Conservation (phyloP, 2,888 invertebrate genomes). For the Andrena marginata region DNA sequence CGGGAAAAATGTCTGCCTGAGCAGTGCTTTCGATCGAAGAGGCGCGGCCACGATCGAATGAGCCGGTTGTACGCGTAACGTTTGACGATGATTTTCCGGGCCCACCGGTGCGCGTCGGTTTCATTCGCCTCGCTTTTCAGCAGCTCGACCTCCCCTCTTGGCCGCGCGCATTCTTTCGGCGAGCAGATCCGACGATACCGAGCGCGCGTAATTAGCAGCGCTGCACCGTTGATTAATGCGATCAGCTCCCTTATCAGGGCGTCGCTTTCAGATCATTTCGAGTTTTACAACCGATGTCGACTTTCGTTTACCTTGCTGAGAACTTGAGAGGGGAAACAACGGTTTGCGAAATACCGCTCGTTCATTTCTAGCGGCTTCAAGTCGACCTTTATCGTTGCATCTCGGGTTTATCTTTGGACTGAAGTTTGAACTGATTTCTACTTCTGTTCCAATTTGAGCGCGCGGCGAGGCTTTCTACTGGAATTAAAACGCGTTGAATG, state of each 20-base stretch:
- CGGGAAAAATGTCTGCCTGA: too few relatives aligned
- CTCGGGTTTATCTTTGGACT: neutral
- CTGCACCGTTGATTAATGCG: neutral
- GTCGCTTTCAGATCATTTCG: neutral
- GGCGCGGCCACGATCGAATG: too few relatives aligned
- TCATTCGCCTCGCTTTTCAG: constrained; percentile 19
- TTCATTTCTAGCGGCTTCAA: neutral
- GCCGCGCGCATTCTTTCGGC: neutral
- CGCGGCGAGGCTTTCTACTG: too few relatives aligned
- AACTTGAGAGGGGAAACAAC: neutral
- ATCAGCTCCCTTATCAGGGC: neutral
- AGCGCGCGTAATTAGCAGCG: neutral
- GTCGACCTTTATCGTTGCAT: neutral
- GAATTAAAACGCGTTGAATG: too few relatives aligned
- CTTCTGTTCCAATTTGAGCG: neutral
- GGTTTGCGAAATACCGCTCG: neutral
- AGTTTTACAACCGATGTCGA: neutral
- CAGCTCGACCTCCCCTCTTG: neutral
- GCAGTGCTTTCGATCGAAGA: too few relatives aligned
- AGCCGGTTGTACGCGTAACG: neutral
- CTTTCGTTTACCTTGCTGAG: neutral
- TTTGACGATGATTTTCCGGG: constrained; percentile 45
- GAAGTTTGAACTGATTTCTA: neutral
- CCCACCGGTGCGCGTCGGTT: constrained; percentile 32
- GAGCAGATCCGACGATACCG: neutral